phyloP scores from a whole-genome alignment of 2,797 vertebrate genomes.

The Dryobates pubescens region DNA sequence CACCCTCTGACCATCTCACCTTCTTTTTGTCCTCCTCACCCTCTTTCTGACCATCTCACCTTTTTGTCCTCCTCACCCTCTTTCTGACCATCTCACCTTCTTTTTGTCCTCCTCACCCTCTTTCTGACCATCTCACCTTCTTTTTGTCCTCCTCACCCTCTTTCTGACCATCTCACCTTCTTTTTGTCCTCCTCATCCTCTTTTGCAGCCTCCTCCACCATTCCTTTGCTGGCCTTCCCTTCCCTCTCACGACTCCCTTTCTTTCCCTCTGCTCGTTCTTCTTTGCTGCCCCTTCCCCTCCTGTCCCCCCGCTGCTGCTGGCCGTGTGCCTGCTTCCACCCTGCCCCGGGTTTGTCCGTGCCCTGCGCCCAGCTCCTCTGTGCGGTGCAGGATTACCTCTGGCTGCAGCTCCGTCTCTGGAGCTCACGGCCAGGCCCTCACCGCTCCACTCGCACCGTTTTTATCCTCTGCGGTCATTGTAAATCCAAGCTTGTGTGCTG shows the following conservation, averaged over 20 bases:
- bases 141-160: too few relatives aligned
- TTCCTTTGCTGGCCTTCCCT: not conserved
- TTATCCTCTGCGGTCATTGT: not conserved
- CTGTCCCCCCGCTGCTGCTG: not conserved
- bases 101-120: too few relatives aligned
- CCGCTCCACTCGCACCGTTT: not conserved
- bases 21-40: too few relatives aligned
- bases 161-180: too few relatives aligned
- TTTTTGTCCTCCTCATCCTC: too few relatives aligned
- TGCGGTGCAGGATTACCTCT: rapidly evolving
- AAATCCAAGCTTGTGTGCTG: too few relatives aligned
- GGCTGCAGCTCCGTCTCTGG: rapidly evolving
- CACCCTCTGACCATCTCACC: too few relatives aligned
- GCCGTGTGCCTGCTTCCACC: not conserved
- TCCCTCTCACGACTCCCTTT: not conserved
- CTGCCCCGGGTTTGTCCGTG: not conserved
- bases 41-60: too few relatives aligned
- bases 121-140: too few relatives aligned
- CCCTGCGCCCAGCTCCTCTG: not conserved
- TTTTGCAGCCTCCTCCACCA: not conserved
- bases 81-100: too few relatives aligned
- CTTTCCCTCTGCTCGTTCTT: not conserved
- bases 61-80: too few relatives aligned
- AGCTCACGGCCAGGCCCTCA: not conserved
- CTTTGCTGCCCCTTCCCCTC: too few relatives aligned